These are phyloP conservation scores for Amphibalanus amphitrite DNA, from an alignment of 1,140 invertebrate genomes.

Conservation along the genomic window DNA sequence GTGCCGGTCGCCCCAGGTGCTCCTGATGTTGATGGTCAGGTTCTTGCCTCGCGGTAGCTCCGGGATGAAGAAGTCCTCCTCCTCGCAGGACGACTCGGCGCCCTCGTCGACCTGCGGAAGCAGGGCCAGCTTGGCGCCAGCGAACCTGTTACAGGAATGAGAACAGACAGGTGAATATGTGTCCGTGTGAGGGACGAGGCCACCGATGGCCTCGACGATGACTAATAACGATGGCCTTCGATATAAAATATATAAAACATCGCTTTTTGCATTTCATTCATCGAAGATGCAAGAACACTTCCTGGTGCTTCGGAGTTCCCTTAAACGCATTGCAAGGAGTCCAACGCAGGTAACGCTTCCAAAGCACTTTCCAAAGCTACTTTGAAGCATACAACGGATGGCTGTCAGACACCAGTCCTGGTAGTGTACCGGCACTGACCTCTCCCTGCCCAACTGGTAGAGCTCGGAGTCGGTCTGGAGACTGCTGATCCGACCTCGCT, in stretches of 20 bases:
- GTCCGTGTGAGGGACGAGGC: too few relatives aligned
- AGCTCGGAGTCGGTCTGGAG: background rate
- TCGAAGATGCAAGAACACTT: too few relatives aligned
- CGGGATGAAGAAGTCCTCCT: slow-evolving; percentile 38
- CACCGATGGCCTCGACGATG: too few relatives aligned
- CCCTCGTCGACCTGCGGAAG: background rate
- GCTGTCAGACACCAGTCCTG: background rate
- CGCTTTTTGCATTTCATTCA: too few relatives aligned
- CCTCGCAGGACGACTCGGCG: background rate
- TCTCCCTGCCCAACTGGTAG: background rate
- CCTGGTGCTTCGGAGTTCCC: too few relatives aligned
- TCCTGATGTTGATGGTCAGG: slow-evolving; percentile 47
- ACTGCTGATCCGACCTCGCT: background rate
- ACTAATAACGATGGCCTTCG: too few relatives aligned
- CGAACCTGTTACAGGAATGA: background rate
- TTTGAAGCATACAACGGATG: too few relatives aligned
- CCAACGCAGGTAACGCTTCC: too few relatives aligned
- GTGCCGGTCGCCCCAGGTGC: slow-evolving; percentile 66
- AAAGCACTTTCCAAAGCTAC: too few relatives aligned
- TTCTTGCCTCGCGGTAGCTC: slow-evolving; percentile 48
- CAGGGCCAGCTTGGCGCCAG: background rate
- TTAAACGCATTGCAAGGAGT: too few relatives aligned
- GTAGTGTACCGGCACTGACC: background rate
- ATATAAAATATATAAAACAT: too few relatives aligned
- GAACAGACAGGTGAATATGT: too few relatives aligned